phyloP scores from a whole-genome alignment of 2,797 vertebrate species.

The Loriculus beryllinus region DNA sequence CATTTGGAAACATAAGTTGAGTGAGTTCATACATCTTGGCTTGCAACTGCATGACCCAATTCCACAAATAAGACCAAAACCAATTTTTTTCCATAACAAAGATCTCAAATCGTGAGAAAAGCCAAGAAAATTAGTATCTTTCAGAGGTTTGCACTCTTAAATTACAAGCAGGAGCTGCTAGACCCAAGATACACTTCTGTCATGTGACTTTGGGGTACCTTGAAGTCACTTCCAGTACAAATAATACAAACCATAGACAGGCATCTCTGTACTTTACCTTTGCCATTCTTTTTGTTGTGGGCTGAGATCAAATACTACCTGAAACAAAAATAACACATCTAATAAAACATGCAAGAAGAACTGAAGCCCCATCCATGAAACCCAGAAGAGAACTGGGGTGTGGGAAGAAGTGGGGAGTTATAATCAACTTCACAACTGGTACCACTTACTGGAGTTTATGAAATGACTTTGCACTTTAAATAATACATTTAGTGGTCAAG shows the following conservation, averaged over 20 bases:
- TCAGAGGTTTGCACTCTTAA: neutral
- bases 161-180: neutral
- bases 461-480: neutral
- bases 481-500: neutral
- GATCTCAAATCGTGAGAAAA: neutral
- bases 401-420: neutral
- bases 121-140: neutral
- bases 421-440: neutral
- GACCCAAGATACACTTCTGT: neutral
- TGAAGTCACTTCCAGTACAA: neutral
- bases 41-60: neutral
- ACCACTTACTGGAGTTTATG: neutral
- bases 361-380: neutral
- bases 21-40: neutral
- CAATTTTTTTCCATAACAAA: neutral
- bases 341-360: neutral
- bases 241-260: neutral
- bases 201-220: neutral
- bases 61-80: neutral
- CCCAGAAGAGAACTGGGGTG: neutral
- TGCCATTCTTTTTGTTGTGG: constrained; percentile 92
- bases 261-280: constrained; percentile 75
- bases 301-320: constrained; percentile 93
- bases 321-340: constrained; percentile 47
- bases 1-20: neutral